phyloP scores from a whole-genome alignment of 2,888 invertebrate species.

The Drosophila mimetica region DNA sequence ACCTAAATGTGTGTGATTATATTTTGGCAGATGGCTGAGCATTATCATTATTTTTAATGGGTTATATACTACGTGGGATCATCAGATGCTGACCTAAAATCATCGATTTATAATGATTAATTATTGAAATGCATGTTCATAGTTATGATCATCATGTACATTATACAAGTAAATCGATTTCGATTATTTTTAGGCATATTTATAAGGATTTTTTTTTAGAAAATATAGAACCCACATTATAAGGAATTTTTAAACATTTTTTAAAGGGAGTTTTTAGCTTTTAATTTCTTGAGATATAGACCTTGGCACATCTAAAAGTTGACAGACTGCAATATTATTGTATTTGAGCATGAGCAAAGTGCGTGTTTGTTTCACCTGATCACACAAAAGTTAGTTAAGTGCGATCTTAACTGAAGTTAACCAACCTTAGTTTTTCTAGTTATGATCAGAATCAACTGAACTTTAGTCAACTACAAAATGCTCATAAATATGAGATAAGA shows the following conservation, averaged over 20 bases:
- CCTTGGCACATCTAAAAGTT: conserved; percentile 5
- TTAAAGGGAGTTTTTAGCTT: background rate
- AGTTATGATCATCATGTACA: background rate
- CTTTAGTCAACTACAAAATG: conserved; percentile 2
- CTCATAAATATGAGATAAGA: conserved; percentile 14
- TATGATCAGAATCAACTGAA: background rate
- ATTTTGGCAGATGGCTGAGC: background rate
- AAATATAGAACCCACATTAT: too few species aligned
- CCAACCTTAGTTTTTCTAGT: background rate
- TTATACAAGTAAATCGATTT: background rate
- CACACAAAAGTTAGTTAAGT: conserved; percentile 8
- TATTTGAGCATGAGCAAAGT: conserved; percentile 15
- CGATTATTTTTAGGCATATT: too few species aligned
- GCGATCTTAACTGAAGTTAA: conserved; percentile 1
- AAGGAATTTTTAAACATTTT: too few species aligned
- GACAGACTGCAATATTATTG: background rate
- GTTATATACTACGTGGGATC: background rate
- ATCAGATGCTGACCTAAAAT: background rate
- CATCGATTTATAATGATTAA: conserved; percentile 2
- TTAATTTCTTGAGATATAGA: background rate
- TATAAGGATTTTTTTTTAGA: too few species aligned
- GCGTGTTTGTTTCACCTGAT: conserved; percentile 29
- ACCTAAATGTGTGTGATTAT: background rate
- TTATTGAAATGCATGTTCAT: background rate
- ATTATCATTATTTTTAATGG: conserved; percentile 1